phyloP scores from a whole-genome alignment of 2,888 invertebrate species.

The Acleris sparsana region DNA sequence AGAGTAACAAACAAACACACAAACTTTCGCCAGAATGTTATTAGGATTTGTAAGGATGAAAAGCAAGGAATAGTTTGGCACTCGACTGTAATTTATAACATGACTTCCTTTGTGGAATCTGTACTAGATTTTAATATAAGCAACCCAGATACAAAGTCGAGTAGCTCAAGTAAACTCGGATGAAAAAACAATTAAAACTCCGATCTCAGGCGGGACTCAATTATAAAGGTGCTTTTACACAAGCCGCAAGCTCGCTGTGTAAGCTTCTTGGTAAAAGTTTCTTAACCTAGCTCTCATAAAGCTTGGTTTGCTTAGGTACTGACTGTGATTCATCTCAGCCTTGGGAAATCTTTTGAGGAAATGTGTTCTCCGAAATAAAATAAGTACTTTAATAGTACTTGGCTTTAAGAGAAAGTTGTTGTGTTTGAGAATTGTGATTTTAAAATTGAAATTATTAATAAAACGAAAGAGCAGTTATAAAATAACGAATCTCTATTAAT shows the following conservation, averaged over 20 bases:
- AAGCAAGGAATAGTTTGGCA: too few relatives aligned
- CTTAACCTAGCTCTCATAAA: constrained; percentile 6
- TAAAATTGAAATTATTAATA: too few relatives aligned
- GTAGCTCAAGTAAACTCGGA: constrained; percentile 3
- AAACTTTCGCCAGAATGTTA: too few relatives aligned
- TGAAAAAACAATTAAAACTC: constrained; percentile 33
- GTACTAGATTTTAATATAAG: too few relatives aligned
- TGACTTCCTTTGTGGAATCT: too few relatives aligned
- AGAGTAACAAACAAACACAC: too few relatives aligned
- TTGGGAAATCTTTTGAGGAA: not conserved
- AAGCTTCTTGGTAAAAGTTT: constrained; percentile 16
- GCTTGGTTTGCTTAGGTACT: constrained; percentile 8
- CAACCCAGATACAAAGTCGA: too few relatives aligned
- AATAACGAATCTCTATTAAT: too few relatives aligned
- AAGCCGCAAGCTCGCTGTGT: constrained; percentile 4
- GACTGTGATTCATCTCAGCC: constrained; percentile 9
- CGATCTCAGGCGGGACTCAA: constrained; percentile 21
- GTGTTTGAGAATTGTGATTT: too few relatives aligned
- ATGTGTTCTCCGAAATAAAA: not conserved
- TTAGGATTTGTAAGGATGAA: too few relatives aligned
- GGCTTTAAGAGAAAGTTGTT: not conserved
- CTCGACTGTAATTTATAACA: too few relatives aligned
- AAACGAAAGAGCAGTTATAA: too few relatives aligned
- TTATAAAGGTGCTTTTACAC: constrained; percentile 30
- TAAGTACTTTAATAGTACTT: not conserved